These are phyloP conservation scores for Eurystomus glaucurus DNA, from an alignment of 2,797 vertebrate genomes.

Conservation along the genomic window DNA sequence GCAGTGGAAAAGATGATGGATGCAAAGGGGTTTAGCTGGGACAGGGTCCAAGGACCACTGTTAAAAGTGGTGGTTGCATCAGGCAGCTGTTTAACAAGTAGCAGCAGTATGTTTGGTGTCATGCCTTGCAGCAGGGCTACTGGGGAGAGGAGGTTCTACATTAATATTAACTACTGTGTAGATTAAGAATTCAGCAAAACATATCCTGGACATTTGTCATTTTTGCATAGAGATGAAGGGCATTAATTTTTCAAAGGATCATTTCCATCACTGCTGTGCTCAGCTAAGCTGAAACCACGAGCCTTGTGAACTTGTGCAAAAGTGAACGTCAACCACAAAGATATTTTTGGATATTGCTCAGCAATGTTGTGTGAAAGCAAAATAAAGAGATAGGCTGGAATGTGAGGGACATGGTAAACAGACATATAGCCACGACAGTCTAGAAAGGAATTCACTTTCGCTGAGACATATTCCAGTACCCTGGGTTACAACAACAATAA, in stretches of 20 bases:
- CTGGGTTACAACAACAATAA: neutral
- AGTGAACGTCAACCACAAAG: neutral
- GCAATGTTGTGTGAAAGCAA: neutral
- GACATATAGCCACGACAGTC: neutral
- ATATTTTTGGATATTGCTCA: neutral
- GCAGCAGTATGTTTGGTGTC: neutral
- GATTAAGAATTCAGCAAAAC: conserved; percentile 11
- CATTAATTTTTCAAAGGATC: conserved; percentile 27
- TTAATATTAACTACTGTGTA: neutral
- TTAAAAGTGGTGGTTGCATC: neutral
- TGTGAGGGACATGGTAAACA: neutral
- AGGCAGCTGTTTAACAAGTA: neutral
- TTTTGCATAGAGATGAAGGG: neutral
- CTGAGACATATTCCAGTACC: neutral
- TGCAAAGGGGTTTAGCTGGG: neutral
- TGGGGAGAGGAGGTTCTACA: neutral
- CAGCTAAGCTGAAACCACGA: neutral
- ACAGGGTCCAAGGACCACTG: neutral
- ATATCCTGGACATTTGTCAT: neutral
- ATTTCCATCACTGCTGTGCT: neutral
- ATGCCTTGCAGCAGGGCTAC: neutral
- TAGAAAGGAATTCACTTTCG: neutral
- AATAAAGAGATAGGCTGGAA: neutral
- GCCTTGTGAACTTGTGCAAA: neutral
- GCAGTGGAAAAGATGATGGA: neutral